Percentiles rank a stretch among this genome's conserved stretches.
These are phyloP conservation scores for Rapana venosa DNA, from an alignment of 2,888 invertebrate genomes.

Conservation along the genomic window DNA sequence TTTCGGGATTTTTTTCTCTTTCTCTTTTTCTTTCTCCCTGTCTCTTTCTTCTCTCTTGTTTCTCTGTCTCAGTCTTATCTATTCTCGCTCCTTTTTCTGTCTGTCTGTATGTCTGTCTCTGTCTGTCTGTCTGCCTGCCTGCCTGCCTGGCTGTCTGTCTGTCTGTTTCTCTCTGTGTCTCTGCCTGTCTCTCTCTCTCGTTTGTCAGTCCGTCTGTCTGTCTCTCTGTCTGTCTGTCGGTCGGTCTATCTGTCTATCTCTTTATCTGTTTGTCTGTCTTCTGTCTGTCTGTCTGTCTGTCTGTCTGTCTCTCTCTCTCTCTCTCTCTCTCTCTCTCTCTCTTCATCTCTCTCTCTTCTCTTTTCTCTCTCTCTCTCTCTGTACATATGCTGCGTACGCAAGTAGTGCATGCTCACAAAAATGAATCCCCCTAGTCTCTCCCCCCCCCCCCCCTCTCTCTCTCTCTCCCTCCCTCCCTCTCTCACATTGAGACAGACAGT, in stretches of 20 bases:
- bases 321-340: too few relatives aligned
- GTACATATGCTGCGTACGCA: too few relatives aligned
- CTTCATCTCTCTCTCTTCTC: background rate
- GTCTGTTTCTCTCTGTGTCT: too few relatives aligned
- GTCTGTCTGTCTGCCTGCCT: too few relatives aligned
- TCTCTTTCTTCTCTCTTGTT: background rate
- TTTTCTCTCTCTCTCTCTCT: background rate
- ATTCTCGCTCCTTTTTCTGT: background rate
- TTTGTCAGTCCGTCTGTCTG: too few relatives aligned
- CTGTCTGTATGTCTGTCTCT: background rate
- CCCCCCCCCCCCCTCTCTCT: too few relatives aligned
- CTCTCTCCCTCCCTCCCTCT: conserved; percentile 9
- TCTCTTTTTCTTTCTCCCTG: too few relatives aligned
- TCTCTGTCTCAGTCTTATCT: background rate
- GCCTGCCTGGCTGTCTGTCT: background rate
- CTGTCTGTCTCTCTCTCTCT: background rate
- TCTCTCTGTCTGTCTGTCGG: background rate
- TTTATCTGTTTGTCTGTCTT: background rate
- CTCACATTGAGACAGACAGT: background rate
- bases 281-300: background rate
- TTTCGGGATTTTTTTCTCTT: too few relatives aligned
- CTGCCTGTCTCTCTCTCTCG: too few relatives aligned
- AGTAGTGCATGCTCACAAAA: background rate
- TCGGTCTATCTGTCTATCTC: background rate
- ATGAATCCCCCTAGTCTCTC: too few relatives aligned